Percentiles rank a stretch among this genome's conserved stretches.
Evolutionary conservation across 2,797 vertebrate genomes (phyloP).

Genomic region (Tragelaphus oryx): DNA sequence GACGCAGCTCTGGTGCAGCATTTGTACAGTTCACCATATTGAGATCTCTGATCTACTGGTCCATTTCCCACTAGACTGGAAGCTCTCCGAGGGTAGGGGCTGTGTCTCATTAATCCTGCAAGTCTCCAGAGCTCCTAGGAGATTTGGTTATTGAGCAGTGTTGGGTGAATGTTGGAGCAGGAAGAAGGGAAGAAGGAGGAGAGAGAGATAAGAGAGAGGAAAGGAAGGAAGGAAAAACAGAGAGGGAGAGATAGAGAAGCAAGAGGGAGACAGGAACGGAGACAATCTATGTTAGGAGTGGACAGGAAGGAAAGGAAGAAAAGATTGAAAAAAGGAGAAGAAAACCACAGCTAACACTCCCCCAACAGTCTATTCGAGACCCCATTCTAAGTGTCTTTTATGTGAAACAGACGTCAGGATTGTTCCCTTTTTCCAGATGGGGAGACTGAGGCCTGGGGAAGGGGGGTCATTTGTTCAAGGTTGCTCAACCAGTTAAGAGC

Average conservation of each 20-base stretch:
- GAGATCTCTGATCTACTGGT: neutral
- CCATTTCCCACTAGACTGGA: neutral
- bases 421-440: neutral
- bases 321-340: neutral
- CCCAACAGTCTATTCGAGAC: neutral
- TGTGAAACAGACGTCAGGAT: no score
- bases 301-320: neutral
- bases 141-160: neutral
- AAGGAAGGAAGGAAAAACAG: neutral
- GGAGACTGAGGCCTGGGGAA: neutral
- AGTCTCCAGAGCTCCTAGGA: neutral
- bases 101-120: neutral
- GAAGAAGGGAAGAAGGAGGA: neutral
- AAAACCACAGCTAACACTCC: no score
- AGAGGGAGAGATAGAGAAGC: fast-evolving
- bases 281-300: neutral
- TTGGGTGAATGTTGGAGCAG: neutral
- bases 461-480: neutral
- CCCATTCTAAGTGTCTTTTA: fast-evolving
- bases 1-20: fast-evolving
- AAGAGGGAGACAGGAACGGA: neutral
- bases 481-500: neutral
- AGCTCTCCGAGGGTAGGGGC: neutral
- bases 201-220: neutral
- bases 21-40: fast-evolving